Evolutionary conservation across 2,797 vertebrate species (phyloP).

Genomic region (Balearica regulorum): DNA sequence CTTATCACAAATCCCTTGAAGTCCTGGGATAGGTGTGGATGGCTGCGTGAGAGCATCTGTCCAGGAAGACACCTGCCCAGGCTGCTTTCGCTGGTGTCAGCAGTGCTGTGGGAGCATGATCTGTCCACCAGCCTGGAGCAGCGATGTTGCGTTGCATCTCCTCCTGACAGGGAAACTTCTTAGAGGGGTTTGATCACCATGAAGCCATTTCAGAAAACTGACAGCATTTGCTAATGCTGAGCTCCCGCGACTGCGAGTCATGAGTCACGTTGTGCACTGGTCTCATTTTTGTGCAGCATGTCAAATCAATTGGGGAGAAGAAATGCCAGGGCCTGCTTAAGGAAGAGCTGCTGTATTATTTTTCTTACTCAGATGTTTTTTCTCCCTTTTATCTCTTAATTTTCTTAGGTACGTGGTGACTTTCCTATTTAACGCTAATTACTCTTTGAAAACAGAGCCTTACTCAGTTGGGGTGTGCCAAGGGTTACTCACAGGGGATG

Average conservation of each 20-base stretch:
- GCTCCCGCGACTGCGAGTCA: neutral
- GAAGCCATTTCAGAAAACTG: neutral
- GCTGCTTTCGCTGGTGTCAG: neutral
- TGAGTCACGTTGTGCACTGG: neutral
- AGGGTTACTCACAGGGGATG: neutral
- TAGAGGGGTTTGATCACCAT: neutral
- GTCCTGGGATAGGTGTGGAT: neutral
- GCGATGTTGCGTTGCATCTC: neutral
- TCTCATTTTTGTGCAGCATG: neutral
- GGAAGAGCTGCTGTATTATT: neutral
- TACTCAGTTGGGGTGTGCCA: neutral
- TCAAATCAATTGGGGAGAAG: neutral
- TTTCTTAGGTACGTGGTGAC: neutral
- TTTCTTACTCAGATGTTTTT: neutral
- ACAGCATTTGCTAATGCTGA: neutral
- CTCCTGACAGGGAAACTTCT: neutral
- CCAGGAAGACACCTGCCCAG: neutral
- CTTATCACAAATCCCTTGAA: neutral
- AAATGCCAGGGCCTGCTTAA: neutral
- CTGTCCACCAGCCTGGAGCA: neutral
- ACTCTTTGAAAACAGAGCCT: neutral
- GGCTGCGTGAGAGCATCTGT: neutral
- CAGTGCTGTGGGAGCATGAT: neutral
- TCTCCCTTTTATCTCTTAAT: neutral
- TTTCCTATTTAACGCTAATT: neutral